Evolutionary conservation across 1,140 invertebrate genomes (phyloP).

Genomic region (Drosophila pseudoobscura): DNA sequence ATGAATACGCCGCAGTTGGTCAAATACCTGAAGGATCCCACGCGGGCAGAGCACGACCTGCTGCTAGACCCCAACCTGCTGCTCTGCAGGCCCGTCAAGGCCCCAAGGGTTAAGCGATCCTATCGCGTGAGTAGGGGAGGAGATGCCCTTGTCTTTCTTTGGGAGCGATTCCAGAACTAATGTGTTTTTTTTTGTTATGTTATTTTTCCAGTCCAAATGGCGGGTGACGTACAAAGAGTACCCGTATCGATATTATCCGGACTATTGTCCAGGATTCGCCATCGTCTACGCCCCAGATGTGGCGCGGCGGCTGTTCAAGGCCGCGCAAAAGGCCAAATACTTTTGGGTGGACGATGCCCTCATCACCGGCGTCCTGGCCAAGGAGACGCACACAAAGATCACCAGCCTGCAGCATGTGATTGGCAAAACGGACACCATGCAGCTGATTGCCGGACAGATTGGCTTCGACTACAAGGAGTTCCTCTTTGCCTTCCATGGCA

Average conservation of each 20-base stretch:
- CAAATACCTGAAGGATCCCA: constrained; percentile 84
- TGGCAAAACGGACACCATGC: constrained; percentile 58
- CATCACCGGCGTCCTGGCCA: constrained; percentile 89
- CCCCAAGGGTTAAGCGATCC: constrained; percentile 85
- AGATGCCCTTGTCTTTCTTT: no score
- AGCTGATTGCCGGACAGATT: constrained; percentile 58
- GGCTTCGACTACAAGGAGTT: constrained; percentile 80
- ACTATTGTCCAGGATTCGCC: constrained; percentile 90
- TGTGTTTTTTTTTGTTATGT: no score
- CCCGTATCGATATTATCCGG: constrained; percentile 86
- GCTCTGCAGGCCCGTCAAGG: constrained; percentile 85
- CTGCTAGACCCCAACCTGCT: constrained; percentile 84
- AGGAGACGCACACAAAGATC: constrained; percentile 86
- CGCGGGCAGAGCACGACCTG: constrained; percentile 27
- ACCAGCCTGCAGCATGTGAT: constrained; percentile 84
- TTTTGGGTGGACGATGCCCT: constrained; percentile 96
- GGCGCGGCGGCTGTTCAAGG: constrained; percentile 86
- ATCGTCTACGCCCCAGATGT: constrained; percentile 90
- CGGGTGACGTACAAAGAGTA: constrained; percentile 89
- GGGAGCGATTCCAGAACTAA: no score
- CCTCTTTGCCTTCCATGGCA: constrained; percentile 86
- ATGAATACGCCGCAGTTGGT: constrained; percentile 88
- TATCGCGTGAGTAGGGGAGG: constrained; percentile 83
- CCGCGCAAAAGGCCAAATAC: constrained; percentile 86
- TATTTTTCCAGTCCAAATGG: constrained; percentile 87